Base-by-base conservation (phyloP, 2,888 invertebrate genomes). In the Fissipunctia ypsillon region DNA sequence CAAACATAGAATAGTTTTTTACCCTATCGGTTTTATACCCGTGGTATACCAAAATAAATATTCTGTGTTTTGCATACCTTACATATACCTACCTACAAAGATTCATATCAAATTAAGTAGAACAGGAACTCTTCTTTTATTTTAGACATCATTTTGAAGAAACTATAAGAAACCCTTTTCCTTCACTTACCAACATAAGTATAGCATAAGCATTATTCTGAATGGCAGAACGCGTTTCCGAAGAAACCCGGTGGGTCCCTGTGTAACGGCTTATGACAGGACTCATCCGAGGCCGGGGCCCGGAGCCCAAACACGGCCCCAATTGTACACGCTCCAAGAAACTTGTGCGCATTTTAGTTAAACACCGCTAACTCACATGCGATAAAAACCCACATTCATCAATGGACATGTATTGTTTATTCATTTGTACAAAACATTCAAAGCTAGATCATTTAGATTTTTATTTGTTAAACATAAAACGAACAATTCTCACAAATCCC, bases 261-360 rank as follows among this genome's bases (percentile, higher is more conserved):
- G 81, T 72, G 75, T 85, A 87, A 82, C 86, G 86, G 89, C 89
- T 90, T 91, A 91, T 88, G 87, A 85, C 81, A 71, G 83, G 84
- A 76, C 69, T 81, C 78, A 76, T 68, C 80, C 69, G 73, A 78
- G 16, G 72, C 81, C 79, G 54, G 45, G 57, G 45, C 38, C 63
- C 28, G 61, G 22, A 43, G 60, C 57, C 84, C 69, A 60, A 41
- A 86, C 88, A 87, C 82, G 84, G 87, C 85, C 85, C 86, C 84
- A 80, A 89, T 89, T 88, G 83, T 87, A 81, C 86, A 89, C 88
- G 90, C 90, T 90, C 81, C 89, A 88, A 84, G 85, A 87, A 91
- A 90, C 89, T 90, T 90, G 78, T 85, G 84, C 87, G 86, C 87
- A 86, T 88, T 90, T 85, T 83, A 88, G 88, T 88, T 87, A 87